phyloP scores from a whole-genome alignment of 1,140 invertebrate species.

The Odontomachus brunneus region DNA sequence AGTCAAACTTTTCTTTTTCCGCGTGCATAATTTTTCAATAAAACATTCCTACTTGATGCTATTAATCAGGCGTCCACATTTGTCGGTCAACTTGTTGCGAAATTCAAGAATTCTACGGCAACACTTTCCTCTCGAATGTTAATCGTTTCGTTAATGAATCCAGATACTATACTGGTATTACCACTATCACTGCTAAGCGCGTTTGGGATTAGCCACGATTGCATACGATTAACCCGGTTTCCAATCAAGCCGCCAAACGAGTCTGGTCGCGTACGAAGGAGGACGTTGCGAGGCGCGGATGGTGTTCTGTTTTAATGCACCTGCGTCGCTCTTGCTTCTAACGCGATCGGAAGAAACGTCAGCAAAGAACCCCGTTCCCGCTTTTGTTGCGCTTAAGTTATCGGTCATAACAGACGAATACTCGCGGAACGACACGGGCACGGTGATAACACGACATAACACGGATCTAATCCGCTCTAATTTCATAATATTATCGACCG shows the following conservation, averaged over 20 bases:
- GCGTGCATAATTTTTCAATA: not conserved
- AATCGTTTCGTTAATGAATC: constrained; percentile 57
- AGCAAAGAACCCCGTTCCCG: not conserved
- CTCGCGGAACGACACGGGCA: not conserved
- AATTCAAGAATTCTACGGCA: constrained; percentile 24
- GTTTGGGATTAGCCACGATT: constrained; percentile 68
- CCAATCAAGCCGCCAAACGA: constrained; percentile 68
- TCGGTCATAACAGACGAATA: constrained; percentile 37
- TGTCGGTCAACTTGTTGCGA: constrained; percentile 32
- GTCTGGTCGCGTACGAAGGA: constrained; percentile 59
- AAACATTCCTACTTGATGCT: not conserved
- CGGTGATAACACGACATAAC: constrained; percentile 10
- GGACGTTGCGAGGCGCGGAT: constrained; percentile 54
- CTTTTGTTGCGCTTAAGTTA: constrained; percentile 45
- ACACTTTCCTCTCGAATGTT: constrained; percentile 47
- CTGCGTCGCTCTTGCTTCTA: constrained; percentile 11
- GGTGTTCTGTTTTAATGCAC: constrained; percentile 22
- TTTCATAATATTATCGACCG: constrained; percentile 33
- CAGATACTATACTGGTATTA: constrained; percentile 38
- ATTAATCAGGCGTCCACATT: too few relatives aligned
- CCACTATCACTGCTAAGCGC: constrained; percentile 66
- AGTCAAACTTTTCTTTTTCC: too few relatives aligned
- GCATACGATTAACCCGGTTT: constrained; percentile 73
- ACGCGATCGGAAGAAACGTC: constrained; percentile 5
- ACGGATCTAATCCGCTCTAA: constrained; percentile 19